These are phyloP conservation scores for Taenioides sp. DNA, from an alignment of 2,797 vertebrate genomes.

Conservation along the genomic window DNA sequence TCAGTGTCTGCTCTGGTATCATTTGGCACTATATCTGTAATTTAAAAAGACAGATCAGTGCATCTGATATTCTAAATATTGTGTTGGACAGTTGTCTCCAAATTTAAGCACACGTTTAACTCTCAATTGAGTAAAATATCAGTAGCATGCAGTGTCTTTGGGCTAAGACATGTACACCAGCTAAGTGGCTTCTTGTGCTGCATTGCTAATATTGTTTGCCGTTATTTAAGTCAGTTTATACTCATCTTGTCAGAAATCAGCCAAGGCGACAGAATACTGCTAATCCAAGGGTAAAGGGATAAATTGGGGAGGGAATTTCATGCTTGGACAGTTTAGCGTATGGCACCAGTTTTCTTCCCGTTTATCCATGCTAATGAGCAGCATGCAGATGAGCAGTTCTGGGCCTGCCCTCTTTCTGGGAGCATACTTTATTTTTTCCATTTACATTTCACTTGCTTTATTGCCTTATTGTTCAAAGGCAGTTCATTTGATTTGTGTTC, in stretches of 20 bases:
- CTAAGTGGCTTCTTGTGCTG: slow-evolving; percentile 33
- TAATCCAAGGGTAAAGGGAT: slow-evolving; percentile 74
- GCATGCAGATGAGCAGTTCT: slow-evolving; percentile 71
- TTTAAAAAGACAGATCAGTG: not conserved
- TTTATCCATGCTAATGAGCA: slow-evolving; percentile 78
- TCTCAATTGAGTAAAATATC: not conserved
- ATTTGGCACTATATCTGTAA: not conserved
- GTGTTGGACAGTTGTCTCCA: not conserved
- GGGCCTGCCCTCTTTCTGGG: slow-evolving; percentile 42
- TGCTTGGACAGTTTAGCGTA: slow-evolving; percentile 71
- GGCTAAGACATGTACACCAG: slow-evolving; percentile 30
- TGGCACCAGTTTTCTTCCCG: slow-evolving; percentile 69
- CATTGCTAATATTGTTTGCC: slow-evolving; percentile 34
- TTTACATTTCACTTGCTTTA: not conserved
- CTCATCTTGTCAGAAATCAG: slow-evolving; percentile 56
- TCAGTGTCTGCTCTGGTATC: too few relatives aligned
- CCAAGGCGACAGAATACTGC: slow-evolving; percentile 42
- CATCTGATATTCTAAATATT: not conserved
- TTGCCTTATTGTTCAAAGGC: too few relatives aligned
- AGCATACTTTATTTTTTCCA: slow-evolving; percentile 1
- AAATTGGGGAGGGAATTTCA: slow-evolving; percentile 78
- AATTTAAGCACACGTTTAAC: not conserved
- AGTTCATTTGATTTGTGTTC: not conserved
- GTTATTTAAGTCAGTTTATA: slow-evolving; percentile 38
- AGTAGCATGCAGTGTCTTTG: slow-evolving; percentile 29